A percentile compares a stretch with the other conserved stretches of the same genome.
Evolutionary conservation across 2,797 vertebrate genomes (phyloP).

Genomic region (Sebastes vulpes): DNA sequence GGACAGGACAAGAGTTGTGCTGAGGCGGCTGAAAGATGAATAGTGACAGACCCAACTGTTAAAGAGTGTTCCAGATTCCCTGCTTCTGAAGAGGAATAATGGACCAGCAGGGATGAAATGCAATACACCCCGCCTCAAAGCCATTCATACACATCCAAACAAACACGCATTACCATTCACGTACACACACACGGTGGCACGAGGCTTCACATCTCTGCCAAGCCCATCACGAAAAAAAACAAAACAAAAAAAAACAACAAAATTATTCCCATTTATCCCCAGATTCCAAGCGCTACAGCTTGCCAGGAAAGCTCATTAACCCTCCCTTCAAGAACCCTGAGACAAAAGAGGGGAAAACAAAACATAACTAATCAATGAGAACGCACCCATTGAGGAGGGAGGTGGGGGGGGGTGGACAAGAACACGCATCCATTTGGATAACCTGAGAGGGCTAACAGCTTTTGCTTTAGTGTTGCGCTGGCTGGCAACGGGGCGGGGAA

Average conservation of each 20-base stretch:
- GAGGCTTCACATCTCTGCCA: slow-evolving; percentile 77
- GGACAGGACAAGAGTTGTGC: slow-evolving; percentile 73
- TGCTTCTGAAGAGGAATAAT: slow-evolving; percentile 68
- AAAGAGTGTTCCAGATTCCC: slow-evolving; percentile 65
- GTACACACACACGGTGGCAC: slow-evolving; percentile 59
- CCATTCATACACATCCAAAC: slow-evolving; percentile 66
- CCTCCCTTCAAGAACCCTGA: slow-evolving; percentile 80
- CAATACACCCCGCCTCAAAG: slow-evolving; percentile 57
- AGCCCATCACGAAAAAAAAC: slow-evolving; percentile 65
- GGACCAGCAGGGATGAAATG: slow-evolving; percentile 73
- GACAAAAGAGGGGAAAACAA: slow-evolving; percentile 83
- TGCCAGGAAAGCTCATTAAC: slow-evolving; percentile 86
- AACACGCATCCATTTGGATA: slow-evolving; percentile 88
- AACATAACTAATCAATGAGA: slow-evolving; percentile 86
- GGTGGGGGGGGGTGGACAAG: slow-evolving; percentile 31
- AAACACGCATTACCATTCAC: slow-evolving; percentile 55
- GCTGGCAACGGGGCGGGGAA: slow-evolving; percentile 80
- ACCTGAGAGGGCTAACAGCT: slow-evolving; percentile 90
- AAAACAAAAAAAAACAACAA: slow-evolving; percentile 54
- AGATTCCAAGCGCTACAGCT: slow-evolving; percentile 74
- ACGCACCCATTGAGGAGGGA: slow-evolving; percentile 64
- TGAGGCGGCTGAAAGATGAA: slow-evolving; percentile 65
- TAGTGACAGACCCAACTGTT: slow-evolving; percentile 65
- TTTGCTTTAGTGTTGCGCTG: slow-evolving; percentile 83
- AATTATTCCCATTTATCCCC: slow-evolving; percentile 82